A percentile compares a stretch with the other conserved stretches of the same genome.
phyloP scores from a whole-genome alignment of 2,888 invertebrate genomes.

The Zonitis immaculata region DNA sequence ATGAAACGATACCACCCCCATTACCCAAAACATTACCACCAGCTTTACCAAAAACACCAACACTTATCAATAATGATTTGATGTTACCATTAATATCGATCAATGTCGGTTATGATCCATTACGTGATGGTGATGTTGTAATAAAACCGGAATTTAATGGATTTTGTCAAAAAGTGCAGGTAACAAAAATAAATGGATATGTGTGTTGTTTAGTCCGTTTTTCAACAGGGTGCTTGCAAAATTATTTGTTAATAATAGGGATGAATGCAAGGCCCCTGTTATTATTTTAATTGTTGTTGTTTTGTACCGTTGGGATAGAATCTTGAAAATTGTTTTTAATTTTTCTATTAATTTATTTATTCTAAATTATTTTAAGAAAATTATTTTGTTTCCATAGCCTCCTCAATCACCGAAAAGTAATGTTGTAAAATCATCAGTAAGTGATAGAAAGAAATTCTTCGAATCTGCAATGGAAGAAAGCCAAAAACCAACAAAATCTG shows the following conservation, averaged over 20 bases:
- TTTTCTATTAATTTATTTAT: conserved; percentile 14
- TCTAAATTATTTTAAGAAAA: background rate
- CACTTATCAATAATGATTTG: conserved; percentile 20
- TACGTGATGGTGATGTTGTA: background rate
- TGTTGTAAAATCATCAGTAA: conserved; percentile 80
- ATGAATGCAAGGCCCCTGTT: background rate
- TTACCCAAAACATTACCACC: conserved; percentile 19
- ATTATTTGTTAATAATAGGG: background rate
- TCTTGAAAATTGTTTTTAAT: conserved; percentile 8
- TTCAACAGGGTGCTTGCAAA: background rate
- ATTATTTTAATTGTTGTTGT: background rate
- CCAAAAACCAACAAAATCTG: conserved; percentile 80
- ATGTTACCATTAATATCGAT: background rate
- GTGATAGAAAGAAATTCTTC: conserved; percentile 91
- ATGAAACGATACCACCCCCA: too few species aligned
- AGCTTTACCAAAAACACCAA: conserved; percentile 27
- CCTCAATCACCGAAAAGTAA: conserved; percentile 67
- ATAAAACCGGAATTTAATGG: background rate
- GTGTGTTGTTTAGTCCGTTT: background rate
- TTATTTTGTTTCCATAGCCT: conserved; percentile 36
- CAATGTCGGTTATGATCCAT: background rate
- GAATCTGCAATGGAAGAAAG: conserved; percentile 94
- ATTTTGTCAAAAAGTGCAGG: background rate
- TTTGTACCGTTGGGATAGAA: conserved; percentile 1
- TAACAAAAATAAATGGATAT: too few species aligned